These are phyloP conservation scores for Aphelenchoides fujianensis DNA, from an alignment of 1,140 invertebrate species.

Conservation along the genomic window DNA sequence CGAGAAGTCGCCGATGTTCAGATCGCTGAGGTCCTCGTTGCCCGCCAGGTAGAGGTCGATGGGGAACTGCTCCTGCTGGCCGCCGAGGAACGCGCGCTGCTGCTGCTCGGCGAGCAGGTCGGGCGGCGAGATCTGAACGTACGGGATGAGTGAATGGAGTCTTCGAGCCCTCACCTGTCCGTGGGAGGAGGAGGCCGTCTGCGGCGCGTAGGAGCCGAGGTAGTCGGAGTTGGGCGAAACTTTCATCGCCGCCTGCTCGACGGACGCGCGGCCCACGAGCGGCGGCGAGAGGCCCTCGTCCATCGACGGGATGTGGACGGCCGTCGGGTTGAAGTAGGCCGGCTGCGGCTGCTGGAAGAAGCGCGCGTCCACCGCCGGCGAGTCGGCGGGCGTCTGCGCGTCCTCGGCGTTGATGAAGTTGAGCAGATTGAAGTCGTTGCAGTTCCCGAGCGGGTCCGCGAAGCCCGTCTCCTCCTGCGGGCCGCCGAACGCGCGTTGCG, in stretches of 20 bases:
- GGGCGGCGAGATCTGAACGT: conserved; percentile 4
- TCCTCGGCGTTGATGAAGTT: conserved; percentile 42
- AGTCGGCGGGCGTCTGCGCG: conserved; percentile 17
- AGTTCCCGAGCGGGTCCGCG: conserved; percentile 41
- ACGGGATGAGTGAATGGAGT: no score
- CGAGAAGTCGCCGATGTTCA: neutral
- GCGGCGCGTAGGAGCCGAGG: neutral
- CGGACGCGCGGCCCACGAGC: no score
- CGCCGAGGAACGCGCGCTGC: neutral
- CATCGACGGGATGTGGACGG: no score
- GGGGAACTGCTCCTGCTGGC: neutral
- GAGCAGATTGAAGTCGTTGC: conserved; percentile 45
- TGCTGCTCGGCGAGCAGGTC: neutral
- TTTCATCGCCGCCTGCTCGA: neutral
- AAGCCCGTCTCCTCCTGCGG: conserved; percentile 41
- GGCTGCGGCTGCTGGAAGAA: conserved; percentile 8
- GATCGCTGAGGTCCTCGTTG: neutral
- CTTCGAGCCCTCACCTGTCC: neutral
- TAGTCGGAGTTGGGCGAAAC: conserved; percentile 12
- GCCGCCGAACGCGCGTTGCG: neutral
- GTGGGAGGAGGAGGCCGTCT: neutral
- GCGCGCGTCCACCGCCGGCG: neutral
- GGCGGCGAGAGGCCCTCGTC: no score
- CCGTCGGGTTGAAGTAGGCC: neutral
- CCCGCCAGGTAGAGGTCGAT: neutral